Evolutionary conservation across 2,888 invertebrate species (phyloP), one percentile per base, ranked within the genome.

Genomic region (Drosophila rellima): DNA sequence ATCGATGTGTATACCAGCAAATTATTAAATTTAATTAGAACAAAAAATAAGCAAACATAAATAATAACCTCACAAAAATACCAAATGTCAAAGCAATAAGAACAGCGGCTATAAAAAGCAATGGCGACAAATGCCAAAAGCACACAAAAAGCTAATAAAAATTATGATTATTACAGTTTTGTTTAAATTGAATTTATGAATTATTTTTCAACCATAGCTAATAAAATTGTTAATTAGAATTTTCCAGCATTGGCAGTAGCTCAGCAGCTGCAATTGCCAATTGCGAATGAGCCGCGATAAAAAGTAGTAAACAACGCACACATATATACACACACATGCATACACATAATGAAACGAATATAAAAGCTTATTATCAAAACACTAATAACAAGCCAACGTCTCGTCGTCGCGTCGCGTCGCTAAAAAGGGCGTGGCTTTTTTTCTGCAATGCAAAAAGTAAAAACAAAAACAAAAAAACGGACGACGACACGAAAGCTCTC

Each of bases 171-270:
- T 80, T 86, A 81, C 83, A 77, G 62, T 74, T 80, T 76, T 68
- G 67, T 68, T 71, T 74, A 70, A 66, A 82, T 81, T 85, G 83
- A 85, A 84, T 85, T 85, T 83, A 85, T 88, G 88, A 88, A 88
- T 84, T 84, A 84, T 50, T 80, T 88, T 67, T 65, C 79, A 75
- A 81, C 86, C 85, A 81, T 83, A 83, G 86, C 85, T 85, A 88
- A 85, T 85, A 85, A 85, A 85, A 88, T 73, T 70, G 83, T 85
- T 83, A 85, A 88, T 85, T 88, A 85, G 86, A 85, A 75, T 85
- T 82, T 88, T 83, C 88, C 88, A 85, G 83, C 70, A 78, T 70
- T 73, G 60, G 31, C 60, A 31, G 56, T 54, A 39, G 61, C 47
- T 54, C 15, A 20, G 75, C 86, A 78, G 80, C 84, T 82, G 85